Base-by-base conservation (phyloP, 2,113 vertebrate species). In the Eublepharis macularius region DNA sequence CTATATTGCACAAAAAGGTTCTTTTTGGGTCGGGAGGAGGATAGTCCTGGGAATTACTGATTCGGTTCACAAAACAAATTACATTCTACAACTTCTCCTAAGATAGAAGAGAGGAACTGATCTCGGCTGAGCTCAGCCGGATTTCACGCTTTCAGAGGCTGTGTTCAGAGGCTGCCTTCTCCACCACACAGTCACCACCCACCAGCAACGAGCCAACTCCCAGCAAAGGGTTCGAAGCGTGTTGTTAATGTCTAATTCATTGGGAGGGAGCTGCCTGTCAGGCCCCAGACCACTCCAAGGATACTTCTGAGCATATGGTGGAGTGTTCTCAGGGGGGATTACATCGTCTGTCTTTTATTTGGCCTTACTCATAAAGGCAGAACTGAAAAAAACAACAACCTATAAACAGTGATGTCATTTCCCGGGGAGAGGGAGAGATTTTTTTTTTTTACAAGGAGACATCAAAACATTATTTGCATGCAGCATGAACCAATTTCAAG, bases 301-400 rank as follows among this genome's bases (percentile, higher is more conserved):
- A 81, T 32, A 68, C 68, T 39, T 0, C 0, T 19, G 32, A 65
- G 72, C n/a, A 2, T 81, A 77, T 86, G 86, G 81, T 51, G 21
- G 19, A 19, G 4, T 60, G 19, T 19, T 36, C 91, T 86, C 87
- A 76, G 45, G 47, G 82, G 26, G 88, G 87, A 88, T 90, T 73
- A 83, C 45, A 81, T 77, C 0, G 7, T 47, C 82, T 45, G 69
- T 83, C 73, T 92, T 85, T 83, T 41, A 21, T 43, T 54, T 87
- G 49, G 83, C 75, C 88, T 86, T 87, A 92, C 84, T 93, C 93
- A 92, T 91, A 86, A 91, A 92, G 87, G 87, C 80, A 81, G 88
- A 87, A 87, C 78, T 82, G 34, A 14, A 14, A 14, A 7, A 83
- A 88, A 92, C n/a, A n/a, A n/a, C n/a, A 86, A 87, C 80, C 83